Evolutionary conservation across 2,888 invertebrate species (phyloP).

Genomic region (Noctuana brunneofusca): DNA sequence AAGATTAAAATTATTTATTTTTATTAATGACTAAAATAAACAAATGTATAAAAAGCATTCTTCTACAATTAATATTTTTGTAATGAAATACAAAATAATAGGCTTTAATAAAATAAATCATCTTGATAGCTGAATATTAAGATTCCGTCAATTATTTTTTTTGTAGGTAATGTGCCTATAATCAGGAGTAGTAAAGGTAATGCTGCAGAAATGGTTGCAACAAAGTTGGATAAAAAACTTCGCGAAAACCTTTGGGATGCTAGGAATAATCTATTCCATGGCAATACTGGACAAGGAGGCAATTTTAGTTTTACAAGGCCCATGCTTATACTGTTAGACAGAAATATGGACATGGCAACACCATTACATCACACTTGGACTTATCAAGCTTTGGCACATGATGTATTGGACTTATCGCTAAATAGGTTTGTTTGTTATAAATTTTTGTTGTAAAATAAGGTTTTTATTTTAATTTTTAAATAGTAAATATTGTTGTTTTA

Average conservation of each 20-base stretch:
- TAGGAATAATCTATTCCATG: conserved; percentile 96
- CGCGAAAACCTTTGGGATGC: conserved; percentile 98
- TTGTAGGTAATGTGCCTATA: conserved; percentile 90
- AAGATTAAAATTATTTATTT: no score
- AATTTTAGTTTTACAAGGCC: conserved; percentile 95
- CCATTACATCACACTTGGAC: conserved; percentile 99
- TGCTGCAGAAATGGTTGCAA: conserved; percentile 99
- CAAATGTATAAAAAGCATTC: no score
- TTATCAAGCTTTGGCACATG: conserved; percentile 98
- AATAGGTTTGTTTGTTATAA: conserved; percentile 83
- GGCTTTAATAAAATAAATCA: no score
- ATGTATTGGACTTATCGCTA: conserved; percentile 94
- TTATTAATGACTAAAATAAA: no score
- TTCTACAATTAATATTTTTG: no score
- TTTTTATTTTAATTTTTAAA: no score
- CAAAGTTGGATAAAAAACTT: conserved; percentile 97
- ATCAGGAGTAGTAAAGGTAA: conserved; percentile 96
- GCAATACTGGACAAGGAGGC: conserved; percentile 90
- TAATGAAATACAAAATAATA: no score
- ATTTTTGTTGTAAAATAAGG: no score
- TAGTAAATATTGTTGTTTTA: no score
- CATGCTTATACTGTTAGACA: conserved; percentile 94
- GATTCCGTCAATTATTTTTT: neutral
- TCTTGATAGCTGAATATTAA: no score
- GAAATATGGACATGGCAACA: conserved; percentile 98